Conservation (phyloP, 2,797 vertebrate genomes). For the Thripadectes ignobilis region DNA sequence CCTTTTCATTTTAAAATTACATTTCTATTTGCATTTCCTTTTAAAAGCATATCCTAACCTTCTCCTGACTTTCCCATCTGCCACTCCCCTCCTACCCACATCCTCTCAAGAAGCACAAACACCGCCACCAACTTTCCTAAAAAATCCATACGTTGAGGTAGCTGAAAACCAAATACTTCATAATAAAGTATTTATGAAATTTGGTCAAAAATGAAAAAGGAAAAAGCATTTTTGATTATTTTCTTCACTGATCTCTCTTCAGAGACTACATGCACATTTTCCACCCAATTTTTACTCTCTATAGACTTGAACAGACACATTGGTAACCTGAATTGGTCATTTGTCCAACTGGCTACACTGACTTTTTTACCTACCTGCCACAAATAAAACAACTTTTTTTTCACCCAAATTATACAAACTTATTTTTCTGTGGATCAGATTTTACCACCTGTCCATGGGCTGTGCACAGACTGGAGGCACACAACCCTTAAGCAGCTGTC, state of each 20-base stretch:
- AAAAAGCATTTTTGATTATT: neutral
- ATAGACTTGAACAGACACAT: rapidly evolving
- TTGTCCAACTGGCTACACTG: neutral
- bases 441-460: neutral
- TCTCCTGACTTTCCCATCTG: slow-evolving; percentile 17
- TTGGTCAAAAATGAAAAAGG: neutral
- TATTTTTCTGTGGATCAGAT: neutral
- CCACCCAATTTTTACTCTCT: neutral
- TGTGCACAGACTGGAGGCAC: neutral
- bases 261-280: neutral
- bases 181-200: neutral
- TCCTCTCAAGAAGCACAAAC: slow-evolving; percentile 3
- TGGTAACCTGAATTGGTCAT: neutral
- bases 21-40: slow-evolving; percentile 13
- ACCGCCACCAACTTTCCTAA: neutral
- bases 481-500: neutral
- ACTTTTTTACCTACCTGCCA: neutral
- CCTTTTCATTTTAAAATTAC: neutral
- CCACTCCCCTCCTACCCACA: neutral
- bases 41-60: neutral
- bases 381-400: neutral
- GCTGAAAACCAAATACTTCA: neutral
- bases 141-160: neutral
- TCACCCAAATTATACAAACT: neutral
- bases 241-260: neutral